A percentile compares a stretch with the other conserved stretches of the same genome.
Conservation (phyloP, 2,797 vertebrate species). For the Parauchenoglanis ngamensis region DNA sequence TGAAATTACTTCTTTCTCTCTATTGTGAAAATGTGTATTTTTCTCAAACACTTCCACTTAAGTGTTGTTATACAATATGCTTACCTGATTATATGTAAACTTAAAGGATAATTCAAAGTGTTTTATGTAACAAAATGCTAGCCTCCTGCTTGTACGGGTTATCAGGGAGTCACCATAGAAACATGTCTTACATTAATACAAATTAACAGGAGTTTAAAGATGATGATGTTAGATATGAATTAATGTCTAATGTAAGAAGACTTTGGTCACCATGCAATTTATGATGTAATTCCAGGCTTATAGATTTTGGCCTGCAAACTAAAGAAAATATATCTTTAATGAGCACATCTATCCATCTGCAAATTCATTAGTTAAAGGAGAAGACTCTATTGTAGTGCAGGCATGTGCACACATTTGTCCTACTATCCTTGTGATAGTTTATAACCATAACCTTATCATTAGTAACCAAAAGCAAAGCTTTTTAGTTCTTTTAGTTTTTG, state of each 20-base stretch:
- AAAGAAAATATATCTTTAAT: background rate
- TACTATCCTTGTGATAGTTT: background rate
- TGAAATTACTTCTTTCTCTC: too few species aligned
- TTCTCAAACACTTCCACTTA: background rate
- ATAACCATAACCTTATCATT: background rate
- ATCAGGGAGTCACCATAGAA: background rate
- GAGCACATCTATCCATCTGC: conserved; percentile 1
- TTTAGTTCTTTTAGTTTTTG: background rate
- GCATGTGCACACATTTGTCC: background rate
- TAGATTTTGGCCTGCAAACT: background rate
- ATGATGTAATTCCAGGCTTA: background rate
- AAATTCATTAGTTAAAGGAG: background rate
- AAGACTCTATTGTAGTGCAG: background rate
- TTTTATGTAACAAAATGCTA: background rate
- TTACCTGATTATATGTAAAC: background rate
- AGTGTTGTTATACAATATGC: background rate
- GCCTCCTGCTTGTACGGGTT: background rate
- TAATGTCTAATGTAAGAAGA: background rate
- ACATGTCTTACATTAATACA: background rate
- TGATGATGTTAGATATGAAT: background rate
- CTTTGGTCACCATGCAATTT: background rate
- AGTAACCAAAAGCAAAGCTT: background rate
- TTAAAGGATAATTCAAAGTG: background rate
- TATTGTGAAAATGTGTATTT: background rate
- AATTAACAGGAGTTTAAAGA: background rate